Evolutionary conservation across 1,140 invertebrate genomes (phyloP).

Genomic region (Euwallacea fornicatus): DNA sequence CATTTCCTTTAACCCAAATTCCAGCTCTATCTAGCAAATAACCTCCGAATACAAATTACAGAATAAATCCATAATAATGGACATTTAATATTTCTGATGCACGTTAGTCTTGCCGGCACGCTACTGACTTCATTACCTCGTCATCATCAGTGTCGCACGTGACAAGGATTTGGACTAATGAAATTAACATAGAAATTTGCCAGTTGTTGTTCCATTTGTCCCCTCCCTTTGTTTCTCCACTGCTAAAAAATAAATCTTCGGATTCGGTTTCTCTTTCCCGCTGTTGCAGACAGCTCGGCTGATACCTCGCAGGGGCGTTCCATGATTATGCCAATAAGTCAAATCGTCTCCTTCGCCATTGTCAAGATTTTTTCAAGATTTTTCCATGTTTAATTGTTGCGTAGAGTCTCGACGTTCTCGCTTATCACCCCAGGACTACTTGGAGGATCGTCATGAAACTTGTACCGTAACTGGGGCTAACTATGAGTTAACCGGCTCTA

Average conservation of each 20-base stretch:
- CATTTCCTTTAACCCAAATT: conserved; percentile 18
- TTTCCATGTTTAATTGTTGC: too few species aligned
- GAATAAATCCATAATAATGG: conserved; percentile 17
- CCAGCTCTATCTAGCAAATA: conserved; percentile 7
- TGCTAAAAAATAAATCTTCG: not conserved
- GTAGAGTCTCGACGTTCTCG: too few species aligned
- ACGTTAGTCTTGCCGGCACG: not conserved
- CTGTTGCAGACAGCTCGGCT: not conserved
- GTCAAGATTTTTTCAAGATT: too few species aligned
- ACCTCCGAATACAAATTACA: conserved; percentile 13
- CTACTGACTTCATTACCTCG: conserved; percentile 5
- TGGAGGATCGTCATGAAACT: too few species aligned
- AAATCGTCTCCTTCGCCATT: too few species aligned
- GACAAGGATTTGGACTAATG: conserved; percentile 11
- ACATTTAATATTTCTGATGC: not conserved
- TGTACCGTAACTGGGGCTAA: too few species aligned
- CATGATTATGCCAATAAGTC: too few species aligned
- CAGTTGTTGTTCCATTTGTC: conserved; percentile 1
- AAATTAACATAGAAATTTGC: conserved; percentile 27
- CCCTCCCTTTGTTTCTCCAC: not conserved
- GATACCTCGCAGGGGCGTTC: too few species aligned
- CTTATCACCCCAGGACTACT: too few species aligned
- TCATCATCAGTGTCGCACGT: conserved; percentile 13
- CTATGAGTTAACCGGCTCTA: too few species aligned
- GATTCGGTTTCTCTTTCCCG: not conserved